These are phyloP conservation scores for Colletes collaris DNA, from an alignment of 2,888 invertebrate genomes.

Conservation along the genomic window DNA sequence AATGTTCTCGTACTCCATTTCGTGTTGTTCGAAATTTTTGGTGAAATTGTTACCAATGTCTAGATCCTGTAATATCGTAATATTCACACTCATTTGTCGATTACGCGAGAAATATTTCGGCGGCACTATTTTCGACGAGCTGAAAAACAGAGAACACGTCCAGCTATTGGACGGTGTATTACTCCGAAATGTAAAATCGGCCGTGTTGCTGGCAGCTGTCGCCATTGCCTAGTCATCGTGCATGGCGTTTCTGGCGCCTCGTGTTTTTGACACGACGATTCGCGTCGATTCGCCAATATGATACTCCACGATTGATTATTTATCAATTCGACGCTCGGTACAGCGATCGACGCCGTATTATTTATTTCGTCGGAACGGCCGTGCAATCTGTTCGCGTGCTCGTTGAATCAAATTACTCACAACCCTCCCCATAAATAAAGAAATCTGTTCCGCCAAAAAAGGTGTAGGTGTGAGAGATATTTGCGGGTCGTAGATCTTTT, in stretches of 20 bases:
- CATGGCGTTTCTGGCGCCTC: constrained; percentile 51
- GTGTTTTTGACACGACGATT: constrained; percentile 69
- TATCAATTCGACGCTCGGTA: constrained; percentile 57
- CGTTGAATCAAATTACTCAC: constrained; percentile 25
- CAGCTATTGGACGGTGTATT: constrained; percentile 35
- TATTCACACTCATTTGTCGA: not conserved
- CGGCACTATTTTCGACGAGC: constrained; percentile 29
- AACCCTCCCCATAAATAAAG: not conserved
- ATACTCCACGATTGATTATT: constrained; percentile 66
- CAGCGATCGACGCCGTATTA: constrained; percentile 55
- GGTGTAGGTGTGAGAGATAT: no score
- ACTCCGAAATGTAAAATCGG: constrained; percentile 63
- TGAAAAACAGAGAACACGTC: constrained; percentile 50
- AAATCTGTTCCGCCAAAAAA: not conserved
- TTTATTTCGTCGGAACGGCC: constrained; percentile 34
- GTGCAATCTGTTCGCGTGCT: constrained; percentile 1
- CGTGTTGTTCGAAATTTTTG: no score
- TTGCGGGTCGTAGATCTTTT: no score
- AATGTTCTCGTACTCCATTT: no score
- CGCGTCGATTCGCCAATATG: constrained; percentile 50
- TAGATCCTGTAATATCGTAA: no score
- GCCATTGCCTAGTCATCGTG: constrained; percentile 60
- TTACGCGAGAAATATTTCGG: not conserved
- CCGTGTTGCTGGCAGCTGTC: constrained; percentile 69
- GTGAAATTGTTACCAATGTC: no score